Evolutionary conservation across 2,888 invertebrate species (phyloP).

Genomic region (Yponomeuta sedellus): DNA sequence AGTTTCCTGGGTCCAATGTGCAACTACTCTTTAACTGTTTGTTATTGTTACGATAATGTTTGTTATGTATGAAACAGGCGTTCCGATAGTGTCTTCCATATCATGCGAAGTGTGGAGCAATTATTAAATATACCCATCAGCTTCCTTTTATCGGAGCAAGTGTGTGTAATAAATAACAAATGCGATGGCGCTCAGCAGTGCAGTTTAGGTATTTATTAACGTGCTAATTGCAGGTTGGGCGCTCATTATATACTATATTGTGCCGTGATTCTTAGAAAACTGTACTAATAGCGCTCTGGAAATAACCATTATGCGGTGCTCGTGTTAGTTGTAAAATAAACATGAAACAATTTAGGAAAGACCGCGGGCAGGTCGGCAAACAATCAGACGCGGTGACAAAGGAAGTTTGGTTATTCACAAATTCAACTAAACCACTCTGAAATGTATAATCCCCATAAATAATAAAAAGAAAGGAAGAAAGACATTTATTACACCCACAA

Average conservation of each 20-base stretch:
- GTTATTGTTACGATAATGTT: constrained; percentile 74
- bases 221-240: background rate
- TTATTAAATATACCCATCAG: constrained; percentile 54
- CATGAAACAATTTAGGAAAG: background rate
- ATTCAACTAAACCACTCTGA: no score
- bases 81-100: constrained; percentile 58
- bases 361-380: background rate
- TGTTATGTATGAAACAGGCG: constrained; percentile 68
- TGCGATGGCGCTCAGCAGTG: constrained; percentile 37
- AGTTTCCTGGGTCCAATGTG: background rate
- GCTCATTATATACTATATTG: constrained; percentile 25
- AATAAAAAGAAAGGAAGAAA: no score
- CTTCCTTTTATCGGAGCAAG: constrained; percentile 27
- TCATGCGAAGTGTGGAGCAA: constrained; percentile 55
- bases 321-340: background rate
- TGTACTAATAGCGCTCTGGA: background rate
- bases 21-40: constrained; percentile 40
- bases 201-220: constrained; percentile 21
- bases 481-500: no score
- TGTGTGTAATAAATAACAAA: constrained; percentile 41
- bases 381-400: background rate
- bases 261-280: constrained; percentile 43
- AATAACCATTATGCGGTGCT: background rate
- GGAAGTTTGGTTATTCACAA: no score
- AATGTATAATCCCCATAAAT: no score